Conservation (phyloP, 2,888 invertebrate genomes). For the Leptopilina myrica region DNA sequence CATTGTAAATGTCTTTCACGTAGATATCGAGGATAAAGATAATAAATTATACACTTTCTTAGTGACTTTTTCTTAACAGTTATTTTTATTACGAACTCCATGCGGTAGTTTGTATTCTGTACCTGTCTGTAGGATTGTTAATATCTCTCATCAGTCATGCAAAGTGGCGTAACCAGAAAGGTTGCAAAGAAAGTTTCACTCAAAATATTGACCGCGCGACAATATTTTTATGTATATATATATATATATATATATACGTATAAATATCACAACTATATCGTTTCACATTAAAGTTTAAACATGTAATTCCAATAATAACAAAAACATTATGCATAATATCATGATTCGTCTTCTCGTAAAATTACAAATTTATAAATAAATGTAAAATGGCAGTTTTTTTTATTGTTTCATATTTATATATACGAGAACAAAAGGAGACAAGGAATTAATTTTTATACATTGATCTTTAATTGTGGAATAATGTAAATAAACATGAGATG, state of each 20-base stretch:
- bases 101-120: constrained; percentile 30
- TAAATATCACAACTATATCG: neutral
- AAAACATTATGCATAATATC: neutral
- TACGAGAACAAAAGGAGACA: neutral
- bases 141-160: constrained; percentile 38
- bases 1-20: constrained; percentile 37
- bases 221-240: too few relatives aligned
- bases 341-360: neutral
- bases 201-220: constrained; percentile 14
- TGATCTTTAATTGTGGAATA: constrained; percentile 13
- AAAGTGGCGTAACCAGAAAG: constrained; percentile 32
- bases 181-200: constrained; percentile 11
- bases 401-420: neutral
- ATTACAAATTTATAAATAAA: neutral
- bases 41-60: constrained; percentile 38
- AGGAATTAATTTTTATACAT: constrained; percentile 15
- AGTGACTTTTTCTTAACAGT: constrained; percentile 30
- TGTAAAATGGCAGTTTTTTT: neutral
- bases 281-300: constrained; percentile 3
- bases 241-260: too few relatives aligned
- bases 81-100: constrained; percentile 31
- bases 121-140: constrained; percentile 37
- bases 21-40: constrained; percentile 37
- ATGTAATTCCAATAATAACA: neutral
- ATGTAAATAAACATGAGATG: constrained; percentile 8